Percentiles rank a stretch among this genome's conserved stretches.
phyloP scores from a whole-genome alignment of 2,113 vertebrate species.

The Gymnocephalus cernua region DNA sequence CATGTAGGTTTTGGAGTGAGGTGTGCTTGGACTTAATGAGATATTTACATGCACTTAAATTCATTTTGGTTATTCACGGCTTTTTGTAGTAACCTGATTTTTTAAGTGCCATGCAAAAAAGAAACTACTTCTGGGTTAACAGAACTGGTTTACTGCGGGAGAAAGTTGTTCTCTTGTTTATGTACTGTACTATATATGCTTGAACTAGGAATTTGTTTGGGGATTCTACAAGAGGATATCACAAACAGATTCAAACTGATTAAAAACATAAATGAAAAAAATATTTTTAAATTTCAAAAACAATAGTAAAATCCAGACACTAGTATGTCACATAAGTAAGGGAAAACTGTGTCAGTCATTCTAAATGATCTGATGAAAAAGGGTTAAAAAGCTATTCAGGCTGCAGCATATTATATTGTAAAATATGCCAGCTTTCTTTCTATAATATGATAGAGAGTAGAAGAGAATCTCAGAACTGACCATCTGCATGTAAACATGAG shows the following conservation, averaged over 20 bases:
- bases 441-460: not conserved
- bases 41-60: too few species aligned
- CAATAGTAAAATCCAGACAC: not conserved
- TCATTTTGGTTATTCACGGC: too few species aligned
- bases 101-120: not conserved
- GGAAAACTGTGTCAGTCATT: not conserved
- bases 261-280: not conserved
- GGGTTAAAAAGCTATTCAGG: not conserved
- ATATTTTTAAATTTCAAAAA: not conserved
- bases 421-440: not conserved
- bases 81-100: not conserved
- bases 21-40: too few species aligned
- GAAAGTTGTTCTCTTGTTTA: not conserved
- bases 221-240: not conserved
- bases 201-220: not conserved
- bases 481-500: not conserved
- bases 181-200: not conserved
- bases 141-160: not conserved
- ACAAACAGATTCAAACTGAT: not conserved
- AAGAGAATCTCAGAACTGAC: slow-evolving; percentile 2
- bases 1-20: too few species aligned
- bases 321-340: not conserved
- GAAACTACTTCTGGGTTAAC: not conserved
- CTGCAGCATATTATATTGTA: not conserved
- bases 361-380: not conserved